Conservation (phyloP, 2,797 vertebrate genomes). For the Sebastes hopkinsi region DNA sequence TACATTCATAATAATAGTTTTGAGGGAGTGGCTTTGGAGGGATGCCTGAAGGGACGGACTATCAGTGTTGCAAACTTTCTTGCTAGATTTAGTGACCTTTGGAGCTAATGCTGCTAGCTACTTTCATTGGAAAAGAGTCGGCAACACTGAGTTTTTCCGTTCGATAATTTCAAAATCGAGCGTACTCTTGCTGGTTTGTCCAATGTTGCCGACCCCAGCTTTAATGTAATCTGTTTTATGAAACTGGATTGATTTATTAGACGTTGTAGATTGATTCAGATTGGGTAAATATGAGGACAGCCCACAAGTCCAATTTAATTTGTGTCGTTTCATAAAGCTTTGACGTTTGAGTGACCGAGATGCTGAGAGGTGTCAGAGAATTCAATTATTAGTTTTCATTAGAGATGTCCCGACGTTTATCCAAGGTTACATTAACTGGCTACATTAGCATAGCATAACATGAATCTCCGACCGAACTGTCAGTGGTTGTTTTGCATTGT, state of each 20-base stretch:
- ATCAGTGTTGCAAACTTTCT: background rate
- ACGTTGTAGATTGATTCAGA: background rate
- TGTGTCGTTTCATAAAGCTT: background rate
- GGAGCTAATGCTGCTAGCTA: too few relatives aligned
- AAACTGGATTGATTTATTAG: background rate
- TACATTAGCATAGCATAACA: background rate
- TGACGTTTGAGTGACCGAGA: background rate
- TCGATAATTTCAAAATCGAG: background rate
- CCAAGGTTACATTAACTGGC: background rate
- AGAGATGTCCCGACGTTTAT: background rate
- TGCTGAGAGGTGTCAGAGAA: background rate
- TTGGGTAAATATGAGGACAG: background rate
- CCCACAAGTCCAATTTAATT: background rate
- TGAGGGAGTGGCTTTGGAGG: background rate
- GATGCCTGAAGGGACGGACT: too few relatives aligned
- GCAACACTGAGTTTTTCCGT: rapidly evolving
- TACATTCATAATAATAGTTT: background rate
- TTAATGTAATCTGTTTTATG: background rate
- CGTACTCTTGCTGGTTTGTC: background rate
- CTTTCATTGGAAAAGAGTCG: too few relatives aligned
- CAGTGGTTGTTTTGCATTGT: background rate
- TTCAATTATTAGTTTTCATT: background rate
- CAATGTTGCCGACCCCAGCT: too few relatives aligned
- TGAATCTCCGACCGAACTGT: background rate
- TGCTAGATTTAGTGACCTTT: background rate